Conservation (phyloP, 2,888 invertebrate species). For the Sphaerophoria rueppellii region DNA sequence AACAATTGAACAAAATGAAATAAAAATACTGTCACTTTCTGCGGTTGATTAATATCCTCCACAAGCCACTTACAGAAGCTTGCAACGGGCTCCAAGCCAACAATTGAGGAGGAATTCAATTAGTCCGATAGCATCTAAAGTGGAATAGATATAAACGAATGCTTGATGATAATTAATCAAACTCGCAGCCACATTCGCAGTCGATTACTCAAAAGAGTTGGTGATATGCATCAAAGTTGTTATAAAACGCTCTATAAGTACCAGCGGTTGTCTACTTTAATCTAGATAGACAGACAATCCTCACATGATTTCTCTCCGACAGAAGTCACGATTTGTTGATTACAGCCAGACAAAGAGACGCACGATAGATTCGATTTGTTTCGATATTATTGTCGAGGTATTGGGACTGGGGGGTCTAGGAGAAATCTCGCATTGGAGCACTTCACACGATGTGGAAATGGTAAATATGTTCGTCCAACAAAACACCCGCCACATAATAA, state of each 20-base stretch:
- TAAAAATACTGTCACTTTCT: slow-evolving; percentile 61
- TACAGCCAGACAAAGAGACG: slow-evolving; percentile 26
- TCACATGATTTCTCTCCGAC: slow-evolving; percentile 65
- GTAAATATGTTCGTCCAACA: not conserved
- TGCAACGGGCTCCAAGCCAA: slow-evolving; percentile 22
- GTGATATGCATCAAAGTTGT: slow-evolving; percentile 67
- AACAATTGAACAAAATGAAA: not conserved
- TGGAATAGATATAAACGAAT: slow-evolving; percentile 40
- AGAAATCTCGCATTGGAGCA: no score
- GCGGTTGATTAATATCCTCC: slow-evolving; percentile 55
- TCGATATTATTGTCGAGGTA: not conserved
- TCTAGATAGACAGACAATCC: slow-evolving; percentile 64
- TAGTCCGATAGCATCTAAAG: slow-evolving; percentile 62
- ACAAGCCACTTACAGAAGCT: slow-evolving; percentile 16
- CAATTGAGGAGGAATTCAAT: slow-evolving; percentile 69
- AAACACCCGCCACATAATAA: slow-evolving; percentile 56
- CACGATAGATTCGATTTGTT: slow-evolving; percentile 29
- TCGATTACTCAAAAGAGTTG: slow-evolving; percentile 71
- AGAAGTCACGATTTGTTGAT: slow-evolving; percentile 61
- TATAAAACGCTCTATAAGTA: slow-evolving; percentile 28
- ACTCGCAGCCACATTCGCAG: slow-evolving; percentile 68
- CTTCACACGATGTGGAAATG: not conserved
- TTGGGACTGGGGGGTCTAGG: no score
- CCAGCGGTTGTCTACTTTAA: slow-evolving; percentile 48
- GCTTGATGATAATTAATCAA: slow-evolving; percentile 64